These are phyloP conservation scores for Lamprologus tigripictilis DNA, from an alignment of 2,113 vertebrate species.

Conservation along the genomic window DNA sequence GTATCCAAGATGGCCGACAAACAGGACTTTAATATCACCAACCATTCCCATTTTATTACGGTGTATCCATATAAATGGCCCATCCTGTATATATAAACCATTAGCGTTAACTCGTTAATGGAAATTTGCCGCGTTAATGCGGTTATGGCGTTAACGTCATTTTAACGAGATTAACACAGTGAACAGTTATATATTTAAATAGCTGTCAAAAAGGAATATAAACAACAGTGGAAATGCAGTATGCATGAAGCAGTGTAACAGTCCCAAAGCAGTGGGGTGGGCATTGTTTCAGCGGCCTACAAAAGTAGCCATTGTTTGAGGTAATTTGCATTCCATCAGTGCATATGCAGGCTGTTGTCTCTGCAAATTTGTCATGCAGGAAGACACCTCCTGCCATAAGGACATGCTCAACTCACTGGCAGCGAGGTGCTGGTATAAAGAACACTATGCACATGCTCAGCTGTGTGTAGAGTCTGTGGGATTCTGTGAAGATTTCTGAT, in stretches of 20 bases:
- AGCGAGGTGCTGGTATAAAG: neutral
- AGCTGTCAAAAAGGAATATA: neutral
- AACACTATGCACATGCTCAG: neutral
- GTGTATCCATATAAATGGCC: neutral
- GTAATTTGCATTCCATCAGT: neutral
- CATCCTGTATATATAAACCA: neutral
- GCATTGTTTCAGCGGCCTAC: neutral
- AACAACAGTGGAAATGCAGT: neutral
- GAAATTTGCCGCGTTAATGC: fast-evolving
- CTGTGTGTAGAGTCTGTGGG: neutral
- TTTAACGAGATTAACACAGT: neutral
- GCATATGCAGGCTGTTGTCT: neutral
- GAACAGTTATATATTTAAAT: neutral
- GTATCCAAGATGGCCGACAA: neutral
- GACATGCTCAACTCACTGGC: neutral
- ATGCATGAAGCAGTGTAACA: neutral
- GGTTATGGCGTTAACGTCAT: neutral
- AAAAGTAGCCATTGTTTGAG: neutral
- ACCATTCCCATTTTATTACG: neutral
- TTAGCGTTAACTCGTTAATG: neutral
- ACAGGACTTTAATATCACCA: neutral
- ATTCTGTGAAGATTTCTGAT: neutral
- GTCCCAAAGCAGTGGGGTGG: neutral
- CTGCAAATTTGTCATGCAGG: neutral
- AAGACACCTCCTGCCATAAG: neutral